These are phyloP conservation scores for Phymastichus coffea DNA, from an alignment of 1,140 invertebrate genomes.

Conservation along the genomic window DNA sequence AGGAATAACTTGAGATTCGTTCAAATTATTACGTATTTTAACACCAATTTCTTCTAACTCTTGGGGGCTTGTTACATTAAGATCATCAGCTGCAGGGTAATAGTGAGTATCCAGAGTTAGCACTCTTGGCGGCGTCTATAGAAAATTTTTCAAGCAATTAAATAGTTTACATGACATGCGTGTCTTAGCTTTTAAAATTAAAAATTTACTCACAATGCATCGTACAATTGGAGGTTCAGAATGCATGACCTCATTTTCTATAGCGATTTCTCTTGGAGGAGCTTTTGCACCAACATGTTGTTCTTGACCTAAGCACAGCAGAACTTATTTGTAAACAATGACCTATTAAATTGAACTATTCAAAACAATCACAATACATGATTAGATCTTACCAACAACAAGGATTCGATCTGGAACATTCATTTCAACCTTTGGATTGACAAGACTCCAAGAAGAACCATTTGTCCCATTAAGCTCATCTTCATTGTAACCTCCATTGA, in stretches of 20 bases:
- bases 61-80: slow-evolving; percentile 50
- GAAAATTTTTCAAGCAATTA: slow-evolving; percentile 23
- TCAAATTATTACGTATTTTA: slow-evolving; percentile 25
- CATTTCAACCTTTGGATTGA: slow-evolving; percentile 78
- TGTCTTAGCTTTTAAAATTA: no score
- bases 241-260: slow-evolving; percentile 75
- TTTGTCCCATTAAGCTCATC: slow-evolving; percentile 61
- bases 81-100: slow-evolving; percentile 72
- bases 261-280: slow-evolving; percentile 77
- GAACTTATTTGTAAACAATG: not conserved
- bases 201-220: slow-evolving; percentile 60
- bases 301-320: slow-evolving; percentile 64
- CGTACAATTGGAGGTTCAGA: slow-evolving; percentile 70
- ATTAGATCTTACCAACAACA: slow-evolving; percentile 64
- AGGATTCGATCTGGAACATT: slow-evolving; percentile 88
- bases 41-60: slow-evolving; percentile 32
- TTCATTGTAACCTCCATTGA: slow-evolving; percentile 68
- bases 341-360: not conserved
- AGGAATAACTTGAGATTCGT: slow-evolving; percentile 42
- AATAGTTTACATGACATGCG: no score
- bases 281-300: slow-evolving; percentile 80
- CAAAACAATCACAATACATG: not conserved
- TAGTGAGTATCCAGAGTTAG: slow-evolving; percentile 79
- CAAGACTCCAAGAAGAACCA: slow-evolving; percentile 62
- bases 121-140: slow-evolving; percentile 74